These are phyloP conservation scores for Hucho hucho DNA, from an alignment of 2,113 vertebrate species.

Conservation along the genomic window DNA sequence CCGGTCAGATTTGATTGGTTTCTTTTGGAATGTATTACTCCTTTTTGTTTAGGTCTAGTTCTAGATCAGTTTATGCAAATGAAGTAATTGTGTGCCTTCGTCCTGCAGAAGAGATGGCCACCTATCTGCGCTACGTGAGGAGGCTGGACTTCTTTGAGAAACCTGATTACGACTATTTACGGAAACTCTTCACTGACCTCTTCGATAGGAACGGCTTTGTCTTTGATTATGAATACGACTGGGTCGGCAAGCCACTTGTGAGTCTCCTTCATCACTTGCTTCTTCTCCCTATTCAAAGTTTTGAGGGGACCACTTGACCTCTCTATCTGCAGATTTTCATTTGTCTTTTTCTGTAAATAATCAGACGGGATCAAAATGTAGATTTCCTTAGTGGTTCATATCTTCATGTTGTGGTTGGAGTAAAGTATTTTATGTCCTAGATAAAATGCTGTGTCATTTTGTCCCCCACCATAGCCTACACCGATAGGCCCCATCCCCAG, in stretches of 20 bases:
- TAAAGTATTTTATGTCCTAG: neutral
- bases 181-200: slow-evolving; percentile 94
- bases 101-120: slow-evolving; percentile 92
- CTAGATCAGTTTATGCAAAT: slow-evolving; percentile 3
- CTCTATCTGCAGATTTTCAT: neutral
- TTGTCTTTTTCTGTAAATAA: neutral
- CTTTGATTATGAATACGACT: slow-evolving; percentile 98
- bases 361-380: neutral
- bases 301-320: neutral
- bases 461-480: slow-evolving; percentile 77
- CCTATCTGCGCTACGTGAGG: slow-evolving; percentile 93
- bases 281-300: neutral
- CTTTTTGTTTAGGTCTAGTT: neutral
- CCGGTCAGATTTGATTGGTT: slow-evolving; percentile 72
- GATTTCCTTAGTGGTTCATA: neutral
- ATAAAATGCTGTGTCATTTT: neutral
- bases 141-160: slow-evolving; percentile 97
- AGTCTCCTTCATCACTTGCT: slow-evolving; percentile 48
- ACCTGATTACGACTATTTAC: slow-evolving; percentile 93
- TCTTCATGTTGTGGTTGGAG: neutral
- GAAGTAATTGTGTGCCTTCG: neutral
- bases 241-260: slow-evolving; percentile 96
- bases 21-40: neutral
- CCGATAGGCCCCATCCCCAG: slow-evolving; percentile 92
- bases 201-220: slow-evolving; percentile 91